These are phyloP conservation scores for Sphaeramia orbicularis DNA, from an alignment of 2,797 vertebrate genomes.

Conservation along the genomic window DNA sequence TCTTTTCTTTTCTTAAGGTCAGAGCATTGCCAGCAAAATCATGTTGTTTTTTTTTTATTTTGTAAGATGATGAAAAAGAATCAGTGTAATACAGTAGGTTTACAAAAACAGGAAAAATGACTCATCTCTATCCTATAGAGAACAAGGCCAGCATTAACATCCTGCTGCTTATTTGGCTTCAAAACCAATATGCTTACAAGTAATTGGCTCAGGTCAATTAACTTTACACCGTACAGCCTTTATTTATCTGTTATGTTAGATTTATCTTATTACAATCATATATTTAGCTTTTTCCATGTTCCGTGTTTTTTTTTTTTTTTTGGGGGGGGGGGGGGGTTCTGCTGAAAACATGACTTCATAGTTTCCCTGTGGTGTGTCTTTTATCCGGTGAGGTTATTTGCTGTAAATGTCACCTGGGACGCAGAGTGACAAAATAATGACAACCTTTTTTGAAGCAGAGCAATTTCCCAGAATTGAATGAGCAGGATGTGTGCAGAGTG, in stretches of 20 bases:
- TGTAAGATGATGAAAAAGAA: constrained; percentile 16
- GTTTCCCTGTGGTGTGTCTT: constrained; percentile 55
- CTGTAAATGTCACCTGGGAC: constrained; percentile 86
- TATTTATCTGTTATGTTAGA: constrained; percentile 14
- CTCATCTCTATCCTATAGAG: constrained; percentile 17
- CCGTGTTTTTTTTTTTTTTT: constrained; percentile 25
- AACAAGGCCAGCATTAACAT: neutral
- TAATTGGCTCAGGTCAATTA: constrained; percentile 12
- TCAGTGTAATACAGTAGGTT: no score
- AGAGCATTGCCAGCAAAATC: constrained; percentile 23
- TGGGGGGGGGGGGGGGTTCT: no score
- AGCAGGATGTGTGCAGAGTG: constrained; percentile 78
- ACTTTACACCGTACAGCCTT: constrained; percentile 3
- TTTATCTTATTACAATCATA: constrained; percentile 28
- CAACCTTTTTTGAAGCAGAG: constrained; percentile 80
- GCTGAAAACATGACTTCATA: constrained; percentile 58
- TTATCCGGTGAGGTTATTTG: constrained; percentile 78
- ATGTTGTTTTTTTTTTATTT: constrained; percentile 4
- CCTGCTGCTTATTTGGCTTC: no score
- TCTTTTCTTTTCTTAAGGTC: constrained; percentile 17
- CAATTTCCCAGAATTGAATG: constrained; percentile 86
- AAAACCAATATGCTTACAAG: no score
- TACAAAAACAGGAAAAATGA: neutral
- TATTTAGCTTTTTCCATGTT: constrained; percentile 22
- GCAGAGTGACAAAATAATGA: constrained; percentile 86